phyloP scores from a whole-genome alignment of 2,797 vertebrate species.

The Tiaroga cobitis region DNA sequence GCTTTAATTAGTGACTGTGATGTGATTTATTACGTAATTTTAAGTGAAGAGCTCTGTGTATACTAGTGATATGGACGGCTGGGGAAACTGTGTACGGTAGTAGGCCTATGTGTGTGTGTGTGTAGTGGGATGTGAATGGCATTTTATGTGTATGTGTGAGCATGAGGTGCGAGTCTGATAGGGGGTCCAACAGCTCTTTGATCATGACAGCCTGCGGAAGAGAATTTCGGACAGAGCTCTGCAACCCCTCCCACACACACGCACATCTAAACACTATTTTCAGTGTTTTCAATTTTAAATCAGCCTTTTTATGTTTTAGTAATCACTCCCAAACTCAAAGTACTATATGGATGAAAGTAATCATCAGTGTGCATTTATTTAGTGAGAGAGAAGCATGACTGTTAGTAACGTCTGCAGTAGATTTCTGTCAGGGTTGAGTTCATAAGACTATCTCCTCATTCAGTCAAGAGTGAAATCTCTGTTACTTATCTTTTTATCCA shows the following conservation, averaged over 20 bases:
- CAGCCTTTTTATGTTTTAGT: conserved; percentile 16
- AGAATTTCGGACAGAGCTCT: conserved; percentile 79
- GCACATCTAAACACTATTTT: conserved; percentile 45
- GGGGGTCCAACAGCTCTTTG: conserved; percentile 80
- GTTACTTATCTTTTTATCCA: conserved; percentile 26
- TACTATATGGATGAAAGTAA: conserved; percentile 2
- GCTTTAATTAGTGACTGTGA: conserved; percentile 36
- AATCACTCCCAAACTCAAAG: not conserved
- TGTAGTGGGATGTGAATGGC: conserved; percentile 66
- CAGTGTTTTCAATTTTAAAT: conserved; percentile 43
- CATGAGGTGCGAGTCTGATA: conserved; percentile 73
- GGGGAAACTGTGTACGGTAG: conserved; percentile 37
- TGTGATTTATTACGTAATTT: conserved; percentile 30
- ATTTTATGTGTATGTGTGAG: conserved; percentile 77
- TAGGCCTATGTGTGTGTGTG: conserved; percentile 58
- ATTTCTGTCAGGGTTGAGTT: conserved; percentile 30
- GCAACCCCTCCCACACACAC: conserved; percentile 55
- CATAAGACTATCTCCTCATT: conserved; percentile 20
- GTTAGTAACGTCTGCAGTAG: not conserved
- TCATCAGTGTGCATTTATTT: not conserved
- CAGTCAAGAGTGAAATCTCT: conserved; percentile 19
- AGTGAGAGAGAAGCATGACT: not conserved
- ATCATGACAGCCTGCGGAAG: conserved; percentile 82
- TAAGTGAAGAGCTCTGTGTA: conserved; percentile 23
- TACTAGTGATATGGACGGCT: conserved; percentile 41